phyloP scores from a whole-genome alignment of 2,113 vertebrate genomes.

The Felis catus region DNA sequence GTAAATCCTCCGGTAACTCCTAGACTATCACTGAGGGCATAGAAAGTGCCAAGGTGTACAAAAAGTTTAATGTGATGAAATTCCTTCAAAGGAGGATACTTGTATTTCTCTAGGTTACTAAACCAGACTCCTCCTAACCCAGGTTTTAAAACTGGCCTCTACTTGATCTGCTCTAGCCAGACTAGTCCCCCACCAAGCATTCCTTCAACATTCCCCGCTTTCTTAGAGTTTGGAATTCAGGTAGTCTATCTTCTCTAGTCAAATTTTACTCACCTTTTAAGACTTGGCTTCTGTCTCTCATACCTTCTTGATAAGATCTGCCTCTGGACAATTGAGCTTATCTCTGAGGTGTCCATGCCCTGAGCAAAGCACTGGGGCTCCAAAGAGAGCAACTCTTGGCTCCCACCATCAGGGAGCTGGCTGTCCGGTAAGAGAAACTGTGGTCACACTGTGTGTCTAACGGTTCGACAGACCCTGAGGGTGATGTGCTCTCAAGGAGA shows the following conservation, averaged over 20 bases:
- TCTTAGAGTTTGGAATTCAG: not conserved
- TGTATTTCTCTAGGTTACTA: not conserved
- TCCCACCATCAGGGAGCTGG: not conserved
- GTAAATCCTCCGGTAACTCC: not conserved
- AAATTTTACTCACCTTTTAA: not conserved
- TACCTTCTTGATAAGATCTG: not conserved
- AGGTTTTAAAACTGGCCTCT: not conserved
- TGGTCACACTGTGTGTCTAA: not conserved
- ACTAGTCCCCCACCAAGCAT: not conserved
- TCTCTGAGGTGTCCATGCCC: not conserved
- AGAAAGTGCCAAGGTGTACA: not conserved
- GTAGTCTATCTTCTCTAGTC: not conserved
- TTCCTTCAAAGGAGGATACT: not conserved
- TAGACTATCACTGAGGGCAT: not conserved
- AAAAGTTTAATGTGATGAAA: not conserved
- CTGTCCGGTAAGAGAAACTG: not conserved
- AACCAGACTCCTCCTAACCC: not conserved
- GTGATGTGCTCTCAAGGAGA: not conserved
- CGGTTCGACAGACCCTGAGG: not conserved
- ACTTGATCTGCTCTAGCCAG: not conserved
- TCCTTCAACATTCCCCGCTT: not conserved
- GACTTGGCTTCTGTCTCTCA: not conserved
- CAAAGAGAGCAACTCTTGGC: fast-evolving
- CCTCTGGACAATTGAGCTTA: not conserved
- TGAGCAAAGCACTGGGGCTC: not conserved